Percentiles rank a stretch among this genome's conserved stretches.
These are phyloP conservation scores for Liposcelis brunnea DNA, from an alignment of 2,888 invertebrate genomes.

Conservation along the genomic window DNA sequence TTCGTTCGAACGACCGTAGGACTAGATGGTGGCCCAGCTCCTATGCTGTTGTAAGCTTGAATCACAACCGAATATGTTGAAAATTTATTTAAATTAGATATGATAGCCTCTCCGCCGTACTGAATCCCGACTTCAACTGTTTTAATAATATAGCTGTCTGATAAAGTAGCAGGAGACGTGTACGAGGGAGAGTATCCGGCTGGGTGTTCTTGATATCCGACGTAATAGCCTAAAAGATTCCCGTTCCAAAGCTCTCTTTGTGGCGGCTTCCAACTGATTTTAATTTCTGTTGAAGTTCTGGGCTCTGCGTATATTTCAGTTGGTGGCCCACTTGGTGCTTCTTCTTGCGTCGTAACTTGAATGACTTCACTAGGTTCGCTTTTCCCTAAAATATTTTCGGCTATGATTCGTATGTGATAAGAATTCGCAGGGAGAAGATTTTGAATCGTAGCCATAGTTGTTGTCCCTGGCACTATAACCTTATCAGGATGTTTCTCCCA, in stretches of 20 bases:
- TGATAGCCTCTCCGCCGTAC: slow-evolving; percentile 45
- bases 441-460: slow-evolving; percentile 60
- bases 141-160: slow-evolving; percentile 50
- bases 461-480: slow-evolving; percentile 57
- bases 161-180: slow-evolving; percentile 21
- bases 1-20: slow-evolving; percentile 62
- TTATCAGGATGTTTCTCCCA: slow-evolving; percentile 4
- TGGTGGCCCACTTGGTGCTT: slow-evolving; percentile 64
- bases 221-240: slow-evolving; percentile 70
- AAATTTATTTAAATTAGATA: slow-evolving; percentile 57
- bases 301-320: slow-evolving; percentile 66
- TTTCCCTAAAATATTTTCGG: slow-evolving; percentile 74
- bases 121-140: slow-evolving; percentile 59
- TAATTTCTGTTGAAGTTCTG: slow-evolving; percentile 67
- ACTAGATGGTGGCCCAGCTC: slow-evolving; percentile 68
- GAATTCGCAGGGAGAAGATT: slow-evolving; percentile 71
- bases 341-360: slow-evolving; percentile 71
- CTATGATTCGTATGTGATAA: slow-evolving; percentile 75
- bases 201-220: slow-evolving; percentile 52
- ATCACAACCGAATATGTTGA: slow-evolving; percentile 67
- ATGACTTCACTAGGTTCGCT: slow-evolving; percentile 75
- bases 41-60: slow-evolving; percentile 73
- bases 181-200: slow-evolving; percentile 19
- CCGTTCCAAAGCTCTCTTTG: slow-evolving; percentile 76
- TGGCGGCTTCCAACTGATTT: slow-evolving; percentile 76